Base-by-base conservation (phyloP, 23 tunicate species). In the Ascidia mentula region DNA sequence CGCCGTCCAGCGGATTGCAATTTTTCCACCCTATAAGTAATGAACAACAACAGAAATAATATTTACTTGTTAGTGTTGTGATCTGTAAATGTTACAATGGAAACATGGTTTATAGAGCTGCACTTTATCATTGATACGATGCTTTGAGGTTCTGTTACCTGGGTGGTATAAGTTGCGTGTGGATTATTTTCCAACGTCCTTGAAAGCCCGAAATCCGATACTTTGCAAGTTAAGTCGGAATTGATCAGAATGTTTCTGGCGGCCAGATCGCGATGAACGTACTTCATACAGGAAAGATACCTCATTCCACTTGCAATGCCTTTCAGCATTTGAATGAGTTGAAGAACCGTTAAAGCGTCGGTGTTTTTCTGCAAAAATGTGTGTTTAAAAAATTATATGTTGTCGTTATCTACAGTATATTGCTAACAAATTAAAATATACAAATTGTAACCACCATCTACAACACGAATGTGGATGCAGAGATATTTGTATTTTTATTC, bases 1-100 rank as follows among this genome's bases (percentile, higher is more conserved):
- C 40, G 97, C 97, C n/a, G 97, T 87, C 97, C 97, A 91, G 31
- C 86, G 86, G 65, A 91, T 82, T 26, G 97, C 97, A 31, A 91
- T 91, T 77, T 91, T 91, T 0, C 97, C 97, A 37, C 97, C 97
- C 96, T 90, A 72, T 9, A 42, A 42, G 12, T 12, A 42, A 12
- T 9, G 15, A 9, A 9, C 53, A 42, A n/a, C n/a, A n/a, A n/a
- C n/a, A n/a, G n/a, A n/a, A n/a, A n/a, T n/a, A n/a, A n/a, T n/a
- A n/a, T n/a, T n/a, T n/a, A n/a, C n/a, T n/a, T n/a, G n/a, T n/a
- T n/a, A n/a, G n/a, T n/a, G n/a, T n/a, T n/a, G n/a, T n/a, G n/a
- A n/a, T n/a, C n/a, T n/a, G n/a, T n/a, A n/a, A n/a, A n/a, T n/a
- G n/a, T n/a, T n/a, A n/a, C n/a, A n/a, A n/a, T n/a, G n/a, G n/a